Base-by-base conservation (phyloP, 2,797 vertebrate genomes). In the Gorsachius magnificus region DNA sequence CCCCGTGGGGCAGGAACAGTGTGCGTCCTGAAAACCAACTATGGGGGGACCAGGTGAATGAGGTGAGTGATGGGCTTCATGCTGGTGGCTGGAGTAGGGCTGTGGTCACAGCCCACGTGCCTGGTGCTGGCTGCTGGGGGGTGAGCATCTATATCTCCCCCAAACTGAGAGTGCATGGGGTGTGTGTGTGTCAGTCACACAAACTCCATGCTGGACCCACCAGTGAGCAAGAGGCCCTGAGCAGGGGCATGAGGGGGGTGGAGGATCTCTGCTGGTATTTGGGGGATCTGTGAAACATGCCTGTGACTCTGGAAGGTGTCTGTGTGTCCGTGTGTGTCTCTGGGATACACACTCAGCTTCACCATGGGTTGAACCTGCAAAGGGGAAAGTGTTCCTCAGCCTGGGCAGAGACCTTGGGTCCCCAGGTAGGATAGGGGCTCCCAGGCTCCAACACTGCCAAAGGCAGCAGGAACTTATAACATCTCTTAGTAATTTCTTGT, bases 11-110 rank as follows among this genome's bases (percentile, higher is more conserved):
- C 18, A 53, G 45, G 15, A 80, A 24, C 9, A 24, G 5, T 10
- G 10, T 22, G 7, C 1, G 1, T 58, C 16, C 51, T 2, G 0
- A 21, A 70, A 54, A 36, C 0, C 26, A 61, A 0, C 21, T n/a
- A 13, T 8, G 7, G 11, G 11, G 28, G 24, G 15, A 66, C 2
- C 12, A 61, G 26, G 24, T 57, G 43, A 87, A 60, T 36, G 33
- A 76, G 12, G 10, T 0, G 3, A 76, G 12, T 28, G 45, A 58
- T 26, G 25, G 17, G 6, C 10, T 75, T 29, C 19, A 7, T 51
- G 31, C 26, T 0, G 10, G 46, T 56, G 31, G 21, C 31, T 25
- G 31, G 25, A 54, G 9, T 43, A 8, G 29, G 29, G 10, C 18
- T 5, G 3, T 0, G 1, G 38, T n/a, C 51, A 35, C 31, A 72